A percentile compares a stretch with the other conserved stretches of the same genome.
phyloP scores from a whole-genome alignment of 2,888 invertebrate species.

The Calameuta filiformis region DNA sequence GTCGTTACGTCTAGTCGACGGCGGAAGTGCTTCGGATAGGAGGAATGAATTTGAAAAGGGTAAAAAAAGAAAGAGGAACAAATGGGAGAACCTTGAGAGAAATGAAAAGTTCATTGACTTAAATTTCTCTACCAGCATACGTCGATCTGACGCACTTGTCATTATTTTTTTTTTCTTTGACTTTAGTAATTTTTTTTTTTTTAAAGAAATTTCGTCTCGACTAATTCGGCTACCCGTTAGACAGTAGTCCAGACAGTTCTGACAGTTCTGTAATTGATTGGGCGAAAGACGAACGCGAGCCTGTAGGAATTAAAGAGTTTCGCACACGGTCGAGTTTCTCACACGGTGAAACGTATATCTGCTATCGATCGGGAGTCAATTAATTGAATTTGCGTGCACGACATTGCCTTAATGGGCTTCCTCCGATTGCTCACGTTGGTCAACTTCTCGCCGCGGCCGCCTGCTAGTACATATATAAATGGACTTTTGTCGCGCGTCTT shows the following conservation, averaged over 20 bases:
- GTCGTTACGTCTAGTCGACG: conserved; percentile 5
- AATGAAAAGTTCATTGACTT: conserved; percentile 20
- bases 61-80: conserved; percentile 3
- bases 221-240: conserved; percentile 13
- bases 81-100: not conserved
- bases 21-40: conserved; percentile 2
- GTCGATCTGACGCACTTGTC: conserved; percentile 7
- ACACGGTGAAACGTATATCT: not conserved
- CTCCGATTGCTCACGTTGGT: conserved; percentile 2
- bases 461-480: not conserved
- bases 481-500: not conserved
- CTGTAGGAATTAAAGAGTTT: not conserved
- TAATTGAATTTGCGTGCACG: conserved; percentile 35
- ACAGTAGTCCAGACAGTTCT: conserved; percentile 37
- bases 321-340: not conserved
- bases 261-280: conserved; percentile 43
- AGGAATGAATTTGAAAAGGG: not conserved
- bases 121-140: conserved; percentile 13
- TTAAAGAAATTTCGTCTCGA: not conserved
- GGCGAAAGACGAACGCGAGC: conserved; percentile 29
- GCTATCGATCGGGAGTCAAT: conserved; percentile 34
- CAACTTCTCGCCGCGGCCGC: not conserved
- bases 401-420: conserved; percentile 31
- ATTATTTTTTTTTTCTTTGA: not conserved
- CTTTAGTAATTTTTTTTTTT: not conserved